These are phyloP conservation scores for Terrapene triunguis DNA, from an alignment of 2,113 vertebrate genomes.

Conservation along the genomic window DNA sequence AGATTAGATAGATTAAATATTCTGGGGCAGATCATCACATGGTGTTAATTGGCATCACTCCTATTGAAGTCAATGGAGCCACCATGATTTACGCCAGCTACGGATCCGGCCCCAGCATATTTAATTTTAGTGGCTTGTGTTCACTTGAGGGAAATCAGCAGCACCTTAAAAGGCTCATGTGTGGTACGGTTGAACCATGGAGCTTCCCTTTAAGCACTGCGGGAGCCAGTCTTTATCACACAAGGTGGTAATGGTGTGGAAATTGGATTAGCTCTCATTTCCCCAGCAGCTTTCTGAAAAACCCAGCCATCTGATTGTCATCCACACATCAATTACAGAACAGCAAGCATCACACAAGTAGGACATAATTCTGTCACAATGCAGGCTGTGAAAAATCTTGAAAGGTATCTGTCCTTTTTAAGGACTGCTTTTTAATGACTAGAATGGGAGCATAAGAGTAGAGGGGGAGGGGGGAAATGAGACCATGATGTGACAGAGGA, in stretches of 20 bases:
- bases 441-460: not conserved
- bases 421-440: not conserved
- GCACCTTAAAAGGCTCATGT: not conserved
- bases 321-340: not conserved
- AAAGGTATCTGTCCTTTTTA: not conserved
- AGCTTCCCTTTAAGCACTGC: not conserved
- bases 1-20: accelerated
- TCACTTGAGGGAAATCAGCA: not conserved
- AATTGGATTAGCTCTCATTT: not conserved
- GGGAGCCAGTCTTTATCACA: not conserved
- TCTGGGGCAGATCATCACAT: accelerated
- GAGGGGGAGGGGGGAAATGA: not conserved
- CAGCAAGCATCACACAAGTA: not conserved
- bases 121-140: not conserved
- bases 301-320: not conserved
- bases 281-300: not conserved
- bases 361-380: not conserved
- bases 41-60: not conserved
- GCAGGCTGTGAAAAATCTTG: not conserved
- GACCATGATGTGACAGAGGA: not conserved
- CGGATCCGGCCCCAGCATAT: not conserved
- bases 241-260: not conserved
- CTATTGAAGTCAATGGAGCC: not conserved
- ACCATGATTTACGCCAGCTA: not conserved
- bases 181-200: no score